These are phyloP conservation scores for Calosoma granatense DNA, from an alignment of 1,140 invertebrate species.

Conservation along the genomic window DNA sequence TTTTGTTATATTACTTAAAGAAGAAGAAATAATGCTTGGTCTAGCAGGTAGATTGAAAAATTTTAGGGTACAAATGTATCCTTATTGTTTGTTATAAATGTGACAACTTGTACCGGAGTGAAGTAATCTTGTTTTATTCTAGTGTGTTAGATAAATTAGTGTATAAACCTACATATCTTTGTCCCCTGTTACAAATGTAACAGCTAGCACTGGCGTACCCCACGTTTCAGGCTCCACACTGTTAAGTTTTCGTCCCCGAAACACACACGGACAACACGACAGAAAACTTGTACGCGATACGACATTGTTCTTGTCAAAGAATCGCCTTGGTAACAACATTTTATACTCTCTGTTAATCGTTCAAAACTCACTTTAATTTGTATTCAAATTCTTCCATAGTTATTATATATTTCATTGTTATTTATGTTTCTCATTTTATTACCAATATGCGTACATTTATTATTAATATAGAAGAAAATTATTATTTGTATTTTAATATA, in stretches of 20 bases:
- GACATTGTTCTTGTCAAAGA: neutral
- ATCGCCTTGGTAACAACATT: neutral
- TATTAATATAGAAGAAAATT: too few relatives aligned
- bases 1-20: too few relatives aligned
- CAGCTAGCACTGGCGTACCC: constrained; percentile 32
- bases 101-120: too few relatives aligned
- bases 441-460: too few relatives aligned
- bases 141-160: too few relatives aligned
- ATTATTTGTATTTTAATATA: too few relatives aligned
- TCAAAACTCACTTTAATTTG: neutral
- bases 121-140: too few relatives aligned
- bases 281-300: constrained; percentile 20
- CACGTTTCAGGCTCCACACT: constrained; percentile 23
- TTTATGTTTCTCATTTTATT: too few relatives aligned
- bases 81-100: too few relatives aligned
- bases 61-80: too few relatives aligned
- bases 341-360: neutral
- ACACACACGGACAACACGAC: constrained; percentile 35
- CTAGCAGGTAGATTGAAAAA: too few relatives aligned
- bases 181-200: constrained; percentile 25
- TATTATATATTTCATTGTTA: neutral
- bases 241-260: constrained; percentile 31
- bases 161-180: constrained; percentile 31
- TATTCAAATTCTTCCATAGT: neutral
- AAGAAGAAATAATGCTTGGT: too few relatives aligned